Percentiles rank a stretch among this genome's conserved stretches.
Conservation (phyloP, 2,113 vertebrate species). For the Myanophis thanlyinensis region DNA sequence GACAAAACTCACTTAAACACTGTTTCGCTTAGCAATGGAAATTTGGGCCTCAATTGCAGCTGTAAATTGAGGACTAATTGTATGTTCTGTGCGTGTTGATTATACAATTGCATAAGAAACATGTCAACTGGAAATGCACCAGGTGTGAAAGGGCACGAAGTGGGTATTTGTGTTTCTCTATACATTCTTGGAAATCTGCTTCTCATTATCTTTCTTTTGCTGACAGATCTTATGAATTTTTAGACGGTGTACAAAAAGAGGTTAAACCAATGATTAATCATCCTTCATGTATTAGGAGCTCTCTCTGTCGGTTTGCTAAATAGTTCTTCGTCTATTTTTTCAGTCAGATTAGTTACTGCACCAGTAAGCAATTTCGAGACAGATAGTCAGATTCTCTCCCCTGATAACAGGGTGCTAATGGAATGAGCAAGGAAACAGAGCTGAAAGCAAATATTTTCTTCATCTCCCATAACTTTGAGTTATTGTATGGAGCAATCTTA, state of each 20-base stretch:
- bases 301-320: neutral
- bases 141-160: conserved; percentile 9
- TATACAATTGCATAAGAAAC: neutral
- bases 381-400: conserved; percentile 50
- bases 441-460: conserved; percentile 51
- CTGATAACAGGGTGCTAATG: conserved; percentile 60
- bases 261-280: conserved; percentile 32
- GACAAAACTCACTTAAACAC: neutral
- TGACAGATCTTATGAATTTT: conserved; percentile 27
- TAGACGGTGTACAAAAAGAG: conserved; percentile 22
- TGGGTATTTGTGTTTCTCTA: conserved; percentile 18
- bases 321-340: conserved; percentile 25
- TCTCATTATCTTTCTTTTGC: conserved; percentile 37
- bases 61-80: neutral
- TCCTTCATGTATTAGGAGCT: conserved; percentile 27
- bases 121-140: neutral
- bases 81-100: neutral
- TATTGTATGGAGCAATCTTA: conserved; percentile 56
- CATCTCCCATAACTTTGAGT: conserved; percentile 62
- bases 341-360: conserved; percentile 14
- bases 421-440: conserved; percentile 55
- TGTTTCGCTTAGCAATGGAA: neutral
- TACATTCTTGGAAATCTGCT: conserved; percentile 32
- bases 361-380: conserved; percentile 34
- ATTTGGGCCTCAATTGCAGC: neutral